Conservation (phyloP, 35 echinoderm and acorn worm species). For the Ophiothrix spiculata region DNA sequence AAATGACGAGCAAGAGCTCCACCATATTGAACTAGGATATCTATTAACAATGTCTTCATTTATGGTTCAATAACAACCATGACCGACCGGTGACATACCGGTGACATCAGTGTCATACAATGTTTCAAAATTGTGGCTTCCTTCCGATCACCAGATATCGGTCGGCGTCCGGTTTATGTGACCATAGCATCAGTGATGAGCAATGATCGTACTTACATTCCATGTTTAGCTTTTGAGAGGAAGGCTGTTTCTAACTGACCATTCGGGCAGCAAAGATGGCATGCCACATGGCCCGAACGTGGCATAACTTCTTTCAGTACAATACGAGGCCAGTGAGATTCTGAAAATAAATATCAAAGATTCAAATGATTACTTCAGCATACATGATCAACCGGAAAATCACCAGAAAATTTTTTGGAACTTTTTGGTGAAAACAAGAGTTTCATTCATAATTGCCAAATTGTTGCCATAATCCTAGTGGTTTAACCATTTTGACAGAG, state of each 20-base stretch:
- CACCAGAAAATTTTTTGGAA: not conserved
- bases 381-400: not conserved
- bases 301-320: conserved; percentile 52
- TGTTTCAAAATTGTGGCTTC: not conserved
- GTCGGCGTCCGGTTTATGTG: not conserved
- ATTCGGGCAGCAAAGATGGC: conserved; percentile 68
- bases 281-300: conserved; percentile 66
- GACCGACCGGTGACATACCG: not conserved
- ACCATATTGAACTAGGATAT: not conserved
- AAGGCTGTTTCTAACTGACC: conserved; percentile 65
- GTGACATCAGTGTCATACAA: not conserved
- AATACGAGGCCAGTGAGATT: conserved; percentile 62
- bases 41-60: not conserved
- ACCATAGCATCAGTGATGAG: not conserved
- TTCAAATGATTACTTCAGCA: not conserved
- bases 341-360: not conserved
- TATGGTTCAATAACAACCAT: not conserved
- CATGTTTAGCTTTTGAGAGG: conserved; percentile 72
- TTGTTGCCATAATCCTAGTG: not conserved
- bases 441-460: not conserved
- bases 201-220: conserved; percentile 70
- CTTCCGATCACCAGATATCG: not conserved
- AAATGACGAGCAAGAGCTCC: too few species aligned
- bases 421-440: not conserved
- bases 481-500: not conserved